phyloP scores from a whole-genome alignment of 1,140 invertebrate species.

The Melitaea cinxia region DNA sequence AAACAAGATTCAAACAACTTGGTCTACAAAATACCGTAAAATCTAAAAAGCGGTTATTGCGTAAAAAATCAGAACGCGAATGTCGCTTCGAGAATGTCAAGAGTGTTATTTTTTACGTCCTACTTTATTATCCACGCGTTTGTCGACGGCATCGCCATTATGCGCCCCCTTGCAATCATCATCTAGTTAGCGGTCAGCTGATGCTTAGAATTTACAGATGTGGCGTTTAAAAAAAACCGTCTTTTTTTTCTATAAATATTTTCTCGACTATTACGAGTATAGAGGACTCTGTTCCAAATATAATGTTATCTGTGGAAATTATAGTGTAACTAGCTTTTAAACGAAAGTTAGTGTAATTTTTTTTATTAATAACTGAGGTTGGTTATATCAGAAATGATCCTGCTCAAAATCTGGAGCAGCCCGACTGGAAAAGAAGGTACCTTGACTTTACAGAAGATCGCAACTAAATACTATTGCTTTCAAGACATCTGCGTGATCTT shows the following conservation, averaged over 20 bases:
- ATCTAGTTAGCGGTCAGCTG: background rate
- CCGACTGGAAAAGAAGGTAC: too few species aligned
- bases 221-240: background rate
- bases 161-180: slow-evolving; percentile 23
- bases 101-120: slow-evolving; percentile 24
- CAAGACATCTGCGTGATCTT: too few species aligned
- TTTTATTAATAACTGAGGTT: too few species aligned
- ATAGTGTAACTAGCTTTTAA: too few species aligned
- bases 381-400: too few species aligned
- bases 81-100: slow-evolving; percentile 11
- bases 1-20: background rate
- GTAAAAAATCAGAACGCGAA: background rate
- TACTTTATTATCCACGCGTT: slow-evolving; percentile 16
- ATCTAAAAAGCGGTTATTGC: background rate
- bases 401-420: too few species aligned
- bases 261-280: too few species aligned
- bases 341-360: too few species aligned
- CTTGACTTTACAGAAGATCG: too few species aligned
- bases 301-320: too few species aligned
- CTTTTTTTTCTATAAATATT: background rate
- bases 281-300: too few species aligned
- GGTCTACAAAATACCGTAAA: background rate
- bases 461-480: too few species aligned
- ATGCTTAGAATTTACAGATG: background rate
- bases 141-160: slow-evolving; percentile 18